Evolutionary conservation across 53 echinoderm and acorn worm genomes (phyloP).

Genomic region (Paracentrotus lividus): DNA sequence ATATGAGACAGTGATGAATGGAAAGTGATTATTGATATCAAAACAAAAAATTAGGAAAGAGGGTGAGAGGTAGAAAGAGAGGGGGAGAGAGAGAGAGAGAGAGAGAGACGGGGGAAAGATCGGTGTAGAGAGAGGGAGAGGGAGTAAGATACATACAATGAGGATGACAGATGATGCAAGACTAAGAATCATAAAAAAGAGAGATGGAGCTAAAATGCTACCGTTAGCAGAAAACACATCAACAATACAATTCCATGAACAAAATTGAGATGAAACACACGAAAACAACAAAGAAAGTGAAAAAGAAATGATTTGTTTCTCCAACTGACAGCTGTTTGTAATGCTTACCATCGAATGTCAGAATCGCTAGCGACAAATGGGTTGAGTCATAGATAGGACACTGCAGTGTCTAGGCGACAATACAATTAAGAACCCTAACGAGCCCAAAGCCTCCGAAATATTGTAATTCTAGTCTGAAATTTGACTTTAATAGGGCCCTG

Average conservation of each 20-base stretch:
- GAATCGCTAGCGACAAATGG: constrained; percentile 51
- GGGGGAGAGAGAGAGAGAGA: neutral
- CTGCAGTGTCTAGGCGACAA: constrained; percentile 38
- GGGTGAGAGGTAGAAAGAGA: neutral
- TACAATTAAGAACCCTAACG: constrained; percentile 55
- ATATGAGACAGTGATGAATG: neutral
- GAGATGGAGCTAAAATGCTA: neutral
- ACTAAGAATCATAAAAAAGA: neutral
- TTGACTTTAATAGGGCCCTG: constrained; percentile 28
- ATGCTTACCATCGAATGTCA: constrained; percentile 25
- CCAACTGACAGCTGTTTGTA: constrained; percentile 32
- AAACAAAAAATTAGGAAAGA: no score
- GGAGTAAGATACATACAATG: neutral
- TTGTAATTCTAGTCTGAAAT: constrained; percentile 54
- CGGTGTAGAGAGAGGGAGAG: neutral
- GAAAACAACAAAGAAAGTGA: neutral
- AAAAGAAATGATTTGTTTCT: constrained; percentile 9
- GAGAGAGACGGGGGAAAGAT: neutral
- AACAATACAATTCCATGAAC: neutral
- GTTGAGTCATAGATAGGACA: constrained; percentile 22
- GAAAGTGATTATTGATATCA: no score
- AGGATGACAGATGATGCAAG: neutral
- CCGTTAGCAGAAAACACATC: neutral
- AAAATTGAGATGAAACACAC: neutral
- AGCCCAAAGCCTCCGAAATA: constrained; percentile 58